phyloP scores from a whole-genome alignment of 2,888 invertebrate species.

The Anoplius nigerrimus region DNA sequence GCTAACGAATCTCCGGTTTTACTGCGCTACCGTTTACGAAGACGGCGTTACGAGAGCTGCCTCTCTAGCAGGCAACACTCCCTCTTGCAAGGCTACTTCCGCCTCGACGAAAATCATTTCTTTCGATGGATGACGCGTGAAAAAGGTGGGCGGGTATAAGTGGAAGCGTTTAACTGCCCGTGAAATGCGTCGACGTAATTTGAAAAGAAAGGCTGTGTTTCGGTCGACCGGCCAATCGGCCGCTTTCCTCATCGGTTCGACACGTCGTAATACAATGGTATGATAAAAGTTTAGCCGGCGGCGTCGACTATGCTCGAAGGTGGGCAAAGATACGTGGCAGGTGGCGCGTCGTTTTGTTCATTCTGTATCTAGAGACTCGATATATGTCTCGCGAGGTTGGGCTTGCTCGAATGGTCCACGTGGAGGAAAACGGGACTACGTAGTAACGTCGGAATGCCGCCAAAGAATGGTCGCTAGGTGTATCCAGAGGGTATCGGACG shows the following conservation, averaged over 20 bases:
- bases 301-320: too few relatives aligned
- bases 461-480: constrained; percentile 56
- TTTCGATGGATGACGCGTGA: neutral
- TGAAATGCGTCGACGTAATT: neutral
- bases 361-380: too few relatives aligned
- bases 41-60: too few relatives aligned
- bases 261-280: neutral
- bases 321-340: too few relatives aligned
- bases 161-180: neutral
- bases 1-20: too few relatives aligned
- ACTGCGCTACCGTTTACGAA: too few relatives aligned
- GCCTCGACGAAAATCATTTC: too few relatives aligned
- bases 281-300: too few relatives aligned
- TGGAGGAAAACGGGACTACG: constrained; percentile 55
- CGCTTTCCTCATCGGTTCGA: neutral
- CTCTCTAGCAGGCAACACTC: too few relatives aligned
- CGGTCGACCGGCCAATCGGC: neutral
- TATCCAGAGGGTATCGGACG: constrained; percentile 29
- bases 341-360: too few relatives aligned
- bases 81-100: too few relatives aligned
- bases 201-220: neutral
- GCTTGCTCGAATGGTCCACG: constrained; percentile 13
- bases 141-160: neutral
- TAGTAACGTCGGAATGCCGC: constrained; percentile 45
- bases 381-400: neutral